phyloP scores from a whole-genome alignment of 2,113 vertebrate species.

The human region DNA sequence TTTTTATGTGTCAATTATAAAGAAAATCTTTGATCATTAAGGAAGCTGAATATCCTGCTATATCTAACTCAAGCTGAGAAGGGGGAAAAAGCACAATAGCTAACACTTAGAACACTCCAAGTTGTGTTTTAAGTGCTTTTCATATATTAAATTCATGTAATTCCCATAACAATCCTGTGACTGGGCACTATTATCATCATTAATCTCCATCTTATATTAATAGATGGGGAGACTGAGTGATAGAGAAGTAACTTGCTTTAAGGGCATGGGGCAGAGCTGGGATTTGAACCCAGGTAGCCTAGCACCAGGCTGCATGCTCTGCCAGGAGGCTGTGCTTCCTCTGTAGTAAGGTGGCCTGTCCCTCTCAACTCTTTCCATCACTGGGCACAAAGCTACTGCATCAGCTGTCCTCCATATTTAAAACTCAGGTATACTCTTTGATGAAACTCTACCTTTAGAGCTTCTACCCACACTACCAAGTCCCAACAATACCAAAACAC shows the following conservation, averaged over 20 bases:
- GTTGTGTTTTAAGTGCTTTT: conserved; percentile 7
- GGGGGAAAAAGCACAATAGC: not conserved
- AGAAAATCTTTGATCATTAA: not conserved
- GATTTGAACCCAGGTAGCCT: not conserved
- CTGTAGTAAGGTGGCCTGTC: not conserved
- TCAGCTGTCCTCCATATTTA: not conserved
- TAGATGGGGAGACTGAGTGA: not conserved
- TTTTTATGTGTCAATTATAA: not conserved
- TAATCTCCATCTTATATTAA: not conserved
- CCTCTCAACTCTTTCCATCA: not conserved
- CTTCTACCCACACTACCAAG: not conserved
- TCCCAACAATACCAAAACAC: not conserved
- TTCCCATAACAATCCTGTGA: not conserved
- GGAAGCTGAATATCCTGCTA: not conserved
- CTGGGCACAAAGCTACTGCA: not conserved
- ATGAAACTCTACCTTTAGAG: not conserved
- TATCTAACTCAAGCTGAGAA: not conserved
- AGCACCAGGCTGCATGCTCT: not conserved
- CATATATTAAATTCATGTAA: not conserved
- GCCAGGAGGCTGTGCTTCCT: not conserved
- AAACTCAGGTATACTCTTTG: conserved; percentile 4
- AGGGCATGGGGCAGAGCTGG: not conserved
- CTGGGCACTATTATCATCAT: not conserved
- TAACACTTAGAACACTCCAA: not conserved
- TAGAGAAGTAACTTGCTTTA: not conserved